Evolutionary conservation across 2,113 vertebrate genomes (phyloP).

Genomic region (Mungos mungo): DNA sequence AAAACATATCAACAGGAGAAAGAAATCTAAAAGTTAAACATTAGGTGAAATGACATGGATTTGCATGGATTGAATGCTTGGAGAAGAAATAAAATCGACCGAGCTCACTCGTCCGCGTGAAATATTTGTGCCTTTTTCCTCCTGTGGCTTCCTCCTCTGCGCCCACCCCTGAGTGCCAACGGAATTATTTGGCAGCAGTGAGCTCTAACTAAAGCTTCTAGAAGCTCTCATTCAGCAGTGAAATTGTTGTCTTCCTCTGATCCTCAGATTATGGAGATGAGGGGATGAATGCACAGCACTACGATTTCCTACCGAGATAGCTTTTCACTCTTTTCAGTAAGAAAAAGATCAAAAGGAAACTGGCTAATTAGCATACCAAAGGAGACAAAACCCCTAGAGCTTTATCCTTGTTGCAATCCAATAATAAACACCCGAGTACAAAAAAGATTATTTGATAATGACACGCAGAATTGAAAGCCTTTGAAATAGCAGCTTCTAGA

Average conservation of each 20-base stretch:
- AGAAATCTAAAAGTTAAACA: conserved; percentile 58
- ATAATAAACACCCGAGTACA: conserved; percentile 90
- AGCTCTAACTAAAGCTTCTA: conserved; percentile 81
- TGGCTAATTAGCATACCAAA: conserved; percentile 91
- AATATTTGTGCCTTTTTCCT: conserved; percentile 70
- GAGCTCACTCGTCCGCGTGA: conserved; percentile 73
- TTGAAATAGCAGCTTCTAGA: conserved; percentile 88
- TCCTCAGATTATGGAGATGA: conserved; percentile 90
- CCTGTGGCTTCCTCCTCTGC: conserved; percentile 61
- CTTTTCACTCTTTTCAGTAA: conserved; percentile 89
- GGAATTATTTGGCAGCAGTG: conserved; percentile 79
- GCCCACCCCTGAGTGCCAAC: conserved; percentile 71
- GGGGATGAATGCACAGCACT: conserved; percentile 86
- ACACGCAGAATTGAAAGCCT: conserved; percentile 89
- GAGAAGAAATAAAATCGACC: conserved; percentile 72
- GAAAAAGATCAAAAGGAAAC: conserved; percentile 90
- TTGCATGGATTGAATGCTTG: conserved; percentile 68
- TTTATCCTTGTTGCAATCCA: conserved; percentile 91
- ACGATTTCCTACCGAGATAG: conserved; percentile 91
- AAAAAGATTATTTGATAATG: conserved; percentile 92
- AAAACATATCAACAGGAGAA: conserved; percentile 39
- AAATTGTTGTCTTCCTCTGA: conserved; percentile 89
- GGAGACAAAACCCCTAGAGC: conserved; percentile 89
- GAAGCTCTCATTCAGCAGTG: conserved; percentile 82
- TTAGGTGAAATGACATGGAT: conserved; percentile 53